phyloP scores from a whole-genome alignment of 1,140 invertebrate species.

The Euwallacea fornicatus region DNA sequence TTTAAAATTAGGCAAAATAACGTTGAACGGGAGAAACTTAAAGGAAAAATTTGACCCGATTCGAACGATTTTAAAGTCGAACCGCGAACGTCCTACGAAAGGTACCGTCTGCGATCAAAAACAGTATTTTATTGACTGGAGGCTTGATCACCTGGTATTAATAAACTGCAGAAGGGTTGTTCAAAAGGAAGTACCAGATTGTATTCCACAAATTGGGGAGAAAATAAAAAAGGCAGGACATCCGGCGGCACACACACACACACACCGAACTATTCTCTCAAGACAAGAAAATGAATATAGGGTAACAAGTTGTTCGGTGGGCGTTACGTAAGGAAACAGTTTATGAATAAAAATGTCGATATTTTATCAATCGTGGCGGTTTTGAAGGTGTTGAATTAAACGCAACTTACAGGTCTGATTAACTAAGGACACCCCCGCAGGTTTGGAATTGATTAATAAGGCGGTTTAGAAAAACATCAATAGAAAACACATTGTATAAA shows the following conservation, averaged over 20 bases:
- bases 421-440: too few species aligned
- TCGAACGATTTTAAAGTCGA: too few species aligned
- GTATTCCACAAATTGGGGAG: constrained; percentile 51
- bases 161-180: constrained; percentile 26
- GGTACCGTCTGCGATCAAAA: too few species aligned
- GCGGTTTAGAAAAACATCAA: too few species aligned
- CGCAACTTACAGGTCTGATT: too few species aligned
- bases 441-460: too few species aligned
- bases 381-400: too few species aligned
- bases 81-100: too few species aligned
- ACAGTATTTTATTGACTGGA: too few species aligned
- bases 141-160: constrained; percentile 26
- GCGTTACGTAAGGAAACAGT: background rate
- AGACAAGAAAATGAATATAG: constrained; percentile 33
- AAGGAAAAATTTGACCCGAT: background rate
- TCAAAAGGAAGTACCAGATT: constrained; percentile 50
- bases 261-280: constrained; percentile 26
- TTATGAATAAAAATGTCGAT: background rate
- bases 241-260: constrained; percentile 45
- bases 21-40: background rate
- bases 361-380: background rate
- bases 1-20: background rate
- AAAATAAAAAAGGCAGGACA: constrained; percentile 49
- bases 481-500: too few species aligned
- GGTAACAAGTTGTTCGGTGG: constrained; percentile 41